phyloP scores from a whole-genome alignment of 2,113 vertebrate species.

The Mirounga angustirostris region DNA sequence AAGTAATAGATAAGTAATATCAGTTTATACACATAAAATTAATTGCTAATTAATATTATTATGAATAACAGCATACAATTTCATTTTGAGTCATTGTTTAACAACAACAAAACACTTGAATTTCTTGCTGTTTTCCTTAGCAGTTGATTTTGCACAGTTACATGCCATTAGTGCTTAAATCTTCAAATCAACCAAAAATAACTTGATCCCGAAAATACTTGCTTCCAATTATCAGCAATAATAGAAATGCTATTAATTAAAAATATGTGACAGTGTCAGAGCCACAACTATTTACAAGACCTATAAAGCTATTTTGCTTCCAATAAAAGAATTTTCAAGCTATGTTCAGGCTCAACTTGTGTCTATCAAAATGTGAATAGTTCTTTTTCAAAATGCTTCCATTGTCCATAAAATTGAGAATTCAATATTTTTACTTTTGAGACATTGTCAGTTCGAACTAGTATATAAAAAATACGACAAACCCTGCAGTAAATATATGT shows the following conservation, averaged over 20 bases:
- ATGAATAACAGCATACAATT: not conserved
- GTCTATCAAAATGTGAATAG: not conserved
- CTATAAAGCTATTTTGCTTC: not conserved
- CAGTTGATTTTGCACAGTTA: not conserved
- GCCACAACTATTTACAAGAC: not conserved
- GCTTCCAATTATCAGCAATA: conserved; percentile 6
- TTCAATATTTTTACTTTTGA: not conserved
- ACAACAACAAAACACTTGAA: not conserved
- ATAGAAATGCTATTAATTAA: not conserved
- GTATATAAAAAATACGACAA: not conserved
- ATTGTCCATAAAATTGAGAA: not conserved
- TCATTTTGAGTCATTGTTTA: not conserved
- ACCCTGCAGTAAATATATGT: not conserved
- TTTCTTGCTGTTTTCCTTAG: not conserved
- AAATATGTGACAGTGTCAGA: conserved; percentile 6
- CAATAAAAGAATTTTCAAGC: not conserved
- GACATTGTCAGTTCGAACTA: not conserved
- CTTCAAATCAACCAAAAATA: conserved; percentile 15
- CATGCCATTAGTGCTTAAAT: not conserved
- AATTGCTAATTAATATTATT: not conserved
- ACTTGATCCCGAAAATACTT: not conserved
- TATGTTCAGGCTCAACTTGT: not conserved
- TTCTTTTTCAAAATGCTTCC: not conserved
- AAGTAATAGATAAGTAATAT: not conserved
- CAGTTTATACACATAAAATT: not conserved